Evolutionary conservation across 2,797 vertebrate genomes (phyloP).

Genomic region (Fistularia commersonii): DNA sequence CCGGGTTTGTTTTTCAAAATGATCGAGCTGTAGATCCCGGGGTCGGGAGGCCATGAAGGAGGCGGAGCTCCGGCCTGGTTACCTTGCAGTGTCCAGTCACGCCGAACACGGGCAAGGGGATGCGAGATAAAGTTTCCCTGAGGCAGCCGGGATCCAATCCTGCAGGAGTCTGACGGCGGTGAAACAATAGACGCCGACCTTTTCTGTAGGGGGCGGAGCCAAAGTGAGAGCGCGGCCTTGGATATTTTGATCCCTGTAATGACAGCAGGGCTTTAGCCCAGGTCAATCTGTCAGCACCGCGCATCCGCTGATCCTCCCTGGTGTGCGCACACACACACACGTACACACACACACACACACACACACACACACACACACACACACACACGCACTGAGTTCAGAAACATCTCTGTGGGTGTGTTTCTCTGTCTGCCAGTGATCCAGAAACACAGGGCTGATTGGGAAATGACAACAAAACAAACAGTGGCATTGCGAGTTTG

Average conservation of each 20-base stretch:
- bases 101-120: neutral
- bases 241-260: slow-evolving; percentile 64
- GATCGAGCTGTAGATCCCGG: no score
- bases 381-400: no score
- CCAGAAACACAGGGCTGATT: slow-evolving; percentile 34
- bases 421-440: slow-evolving; percentile 13
- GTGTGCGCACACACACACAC: slow-evolving; percentile 21
- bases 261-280: slow-evolving; percentile 63
- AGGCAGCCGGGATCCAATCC: slow-evolving; percentile 21
- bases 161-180: slow-evolving; percentile 22
- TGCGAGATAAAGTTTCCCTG: no score
- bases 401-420: slow-evolving; percentile 23
- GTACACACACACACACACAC: slow-evolving; percentile 3
- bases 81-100: no score
- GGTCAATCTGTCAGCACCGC: slow-evolving; percentile 62
- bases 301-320: slow-evolving; percentile 51
- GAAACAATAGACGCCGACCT: slow-evolving; percentile 25
- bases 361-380: no score
- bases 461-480: slow-evolving; percentile 24
- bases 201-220: slow-evolving; percentile 38
- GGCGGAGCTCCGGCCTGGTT: no score
- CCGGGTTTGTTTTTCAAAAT: no score
- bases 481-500: slow-evolving; percentile 36
- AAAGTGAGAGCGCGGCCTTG: slow-evolving; percentile 62
- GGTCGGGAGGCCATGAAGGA: no score